Base-by-base conservation (phyloP, 1,140 invertebrate genomes). In the Brachionus plicatilis region DNA sequence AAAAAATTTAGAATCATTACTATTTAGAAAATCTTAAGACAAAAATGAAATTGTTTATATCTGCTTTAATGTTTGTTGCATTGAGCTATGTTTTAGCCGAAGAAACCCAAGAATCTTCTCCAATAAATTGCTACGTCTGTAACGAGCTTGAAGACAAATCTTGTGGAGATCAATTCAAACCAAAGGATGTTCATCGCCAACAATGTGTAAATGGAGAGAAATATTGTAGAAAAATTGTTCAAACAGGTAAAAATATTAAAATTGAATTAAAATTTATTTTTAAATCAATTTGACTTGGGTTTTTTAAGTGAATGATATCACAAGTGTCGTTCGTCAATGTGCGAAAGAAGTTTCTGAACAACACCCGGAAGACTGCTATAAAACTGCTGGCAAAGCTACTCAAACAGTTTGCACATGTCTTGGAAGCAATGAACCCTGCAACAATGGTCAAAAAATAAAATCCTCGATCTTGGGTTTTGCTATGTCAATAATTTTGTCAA, bases 61-160 rank as follows among this genome's bases (percentile, higher is more conserved):
- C 50, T 29, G 17, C 56, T 29, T 27, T 80, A 17, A 41, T 45
- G 11, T 65, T 72, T 72, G 70, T 72, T 17, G 24, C 70, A 8
- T 17, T 72, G n/a, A 72, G 76, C 41, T 50, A 8, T 80, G 76
- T 27, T 37, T 11, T 56, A 9, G 76, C 76, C 45, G 43, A 80
- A 56, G 75, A 78, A 56, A 43, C 20, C 24, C 53, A 65, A 65
- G 43, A 20, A 50, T 33, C 43, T 29, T 24, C 20, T 14, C 12
- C 70, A 76, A 68, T 82, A 20, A 82, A 14, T 41, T 82, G 79
- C 29, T 82, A 82, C n/a, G 37, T 47, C 11, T 82, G 79, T 68
- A 82, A 82, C 17, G 53, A 82, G n/a, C 17, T 65, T 37, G 53
- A 65, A 8, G 37, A 82, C 60, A 41, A 37, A 9, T 53, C 20